These are phyloP conservation scores for Dendroctonus ponderosae DNA, from an alignment of 1,140 invertebrate genomes.

Conservation along the genomic window DNA sequence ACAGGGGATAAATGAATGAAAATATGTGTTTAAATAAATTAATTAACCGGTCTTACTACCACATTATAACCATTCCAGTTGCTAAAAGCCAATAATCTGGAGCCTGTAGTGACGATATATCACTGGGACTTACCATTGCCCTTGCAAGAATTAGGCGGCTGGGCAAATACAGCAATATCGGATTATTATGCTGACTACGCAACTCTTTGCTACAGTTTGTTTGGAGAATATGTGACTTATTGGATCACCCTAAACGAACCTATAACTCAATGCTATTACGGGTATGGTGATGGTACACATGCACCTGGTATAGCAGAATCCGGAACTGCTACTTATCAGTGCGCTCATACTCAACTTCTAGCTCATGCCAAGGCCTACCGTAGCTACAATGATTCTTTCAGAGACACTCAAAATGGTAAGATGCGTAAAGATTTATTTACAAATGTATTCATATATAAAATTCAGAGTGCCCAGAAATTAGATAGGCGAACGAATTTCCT, in stretches of 20 bases:
- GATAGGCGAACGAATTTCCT: too few species aligned
- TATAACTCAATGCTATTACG: conserved; percentile 21
- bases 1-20: too few species aligned
- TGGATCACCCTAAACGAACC: conserved; percentile 50
- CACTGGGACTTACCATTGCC: conserved; percentile 45
- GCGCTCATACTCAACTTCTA: conserved; percentile 50
- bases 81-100: conserved; percentile 54
- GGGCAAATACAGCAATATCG: conserved; percentile 40
- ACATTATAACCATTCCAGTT: conserved; percentile 50
- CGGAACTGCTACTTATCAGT: conserved; percentile 51
- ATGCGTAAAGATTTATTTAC: too few species aligned
- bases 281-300: conserved; percentile 21
- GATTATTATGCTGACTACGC: conserved; percentile 47
- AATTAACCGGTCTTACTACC: conserved; percentile 52
- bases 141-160: conserved; percentile 47
- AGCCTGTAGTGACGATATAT: conserved; percentile 58
- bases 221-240: conserved; percentile 36
- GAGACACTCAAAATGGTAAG: conserved; percentile 27
- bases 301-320: conserved; percentile 22
- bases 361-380: conserved; percentile 52
- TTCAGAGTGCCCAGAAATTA: too few species aligned
- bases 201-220: conserved; percentile 33
- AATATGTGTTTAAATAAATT: conserved; percentile 56
- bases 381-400: conserved; percentile 45
- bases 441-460: too few species aligned